These are phyloP conservation scores for Pituophis catenifer DNA, from an alignment of 2,113 vertebrate genomes.

Conservation along the genomic window DNA sequence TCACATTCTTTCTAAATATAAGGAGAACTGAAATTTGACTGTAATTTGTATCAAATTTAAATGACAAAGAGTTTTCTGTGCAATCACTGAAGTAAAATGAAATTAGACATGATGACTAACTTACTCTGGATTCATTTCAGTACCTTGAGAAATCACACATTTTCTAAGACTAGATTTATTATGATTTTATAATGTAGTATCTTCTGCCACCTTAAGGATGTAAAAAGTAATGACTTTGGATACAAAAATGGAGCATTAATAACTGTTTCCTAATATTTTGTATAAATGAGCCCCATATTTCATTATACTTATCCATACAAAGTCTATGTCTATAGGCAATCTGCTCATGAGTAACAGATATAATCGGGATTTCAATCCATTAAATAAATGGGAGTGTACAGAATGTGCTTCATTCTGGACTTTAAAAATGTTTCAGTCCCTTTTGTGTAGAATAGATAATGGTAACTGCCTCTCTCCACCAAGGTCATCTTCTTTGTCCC, in stretches of 20 bases:
- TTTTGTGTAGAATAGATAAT: neutral
- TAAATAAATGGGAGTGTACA: neutral
- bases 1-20: neutral
- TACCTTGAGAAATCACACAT: neutral
- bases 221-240: slow-evolving; percentile 33
- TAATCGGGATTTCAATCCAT: neutral
- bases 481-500: neutral
- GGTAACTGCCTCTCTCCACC: neutral
- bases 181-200: slow-evolving; percentile 4
- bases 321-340: neutral
- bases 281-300: neutral
- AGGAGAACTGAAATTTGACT: neutral
- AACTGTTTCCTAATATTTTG: neutral
- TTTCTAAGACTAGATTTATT: neutral
- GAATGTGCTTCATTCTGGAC: neutral
- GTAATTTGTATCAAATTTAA: neutral
- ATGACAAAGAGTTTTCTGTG: neutral
- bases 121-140: neutral
- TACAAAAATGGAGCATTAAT: neutral
- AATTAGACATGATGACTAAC: neutral
- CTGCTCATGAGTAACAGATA: neutral
- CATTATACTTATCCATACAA: neutral
- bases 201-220: slow-evolving; percentile 69
- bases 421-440: neutral
- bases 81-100: neutral